Conservation (phyloP, 1,140 invertebrate genomes). For the Latrodectus geometricus region DNA sequence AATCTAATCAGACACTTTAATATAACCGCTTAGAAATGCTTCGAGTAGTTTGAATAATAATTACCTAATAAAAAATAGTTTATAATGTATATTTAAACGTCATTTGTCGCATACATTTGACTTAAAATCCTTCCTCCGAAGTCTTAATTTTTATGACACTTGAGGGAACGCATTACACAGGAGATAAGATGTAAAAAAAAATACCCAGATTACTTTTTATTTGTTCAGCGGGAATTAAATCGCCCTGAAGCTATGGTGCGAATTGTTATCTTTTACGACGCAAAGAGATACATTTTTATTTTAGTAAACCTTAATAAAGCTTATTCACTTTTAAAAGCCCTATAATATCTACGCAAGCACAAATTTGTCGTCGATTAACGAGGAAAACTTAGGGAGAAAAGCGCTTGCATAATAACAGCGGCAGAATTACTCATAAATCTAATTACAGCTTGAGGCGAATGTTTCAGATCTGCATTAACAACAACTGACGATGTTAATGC, state of each 20-base stretch:
- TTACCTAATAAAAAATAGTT: background rate
- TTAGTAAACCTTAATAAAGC: slow-evolving; percentile 46
- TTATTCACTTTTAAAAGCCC: slow-evolving; percentile 57
- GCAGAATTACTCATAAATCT: slow-evolving; percentile 60
- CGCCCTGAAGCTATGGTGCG: slow-evolving; percentile 18
- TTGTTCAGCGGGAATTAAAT: slow-evolving; percentile 52
- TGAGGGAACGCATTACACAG: slow-evolving; percentile 41
- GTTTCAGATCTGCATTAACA: slow-evolving; percentile 61
- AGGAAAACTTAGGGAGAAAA: slow-evolving; percentile 32
- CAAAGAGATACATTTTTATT: slow-evolving; percentile 38
- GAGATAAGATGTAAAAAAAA: slow-evolving; percentile 25
- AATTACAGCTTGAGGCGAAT: slow-evolving; percentile 57
- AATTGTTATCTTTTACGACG: slow-evolving; percentile 59
- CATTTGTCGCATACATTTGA: slow-evolving; percentile 21
- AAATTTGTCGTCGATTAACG: slow-evolving; percentile 59
- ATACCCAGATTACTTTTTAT: slow-evolving; percentile 51
- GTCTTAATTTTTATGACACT: slow-evolving; percentile 44
- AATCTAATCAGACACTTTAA: background rate
- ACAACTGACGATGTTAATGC: slow-evolving; percentile 59
- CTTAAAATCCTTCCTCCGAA: background rate
- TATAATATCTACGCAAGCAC: slow-evolving; percentile 35
- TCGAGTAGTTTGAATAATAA: background rate
- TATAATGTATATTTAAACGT: background rate
- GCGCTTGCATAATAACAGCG: slow-evolving; percentile 27
- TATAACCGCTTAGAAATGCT: background rate